Conservation (phyloP, 2,888 invertebrate species). For the Hypomecis punctinalis region DNA sequence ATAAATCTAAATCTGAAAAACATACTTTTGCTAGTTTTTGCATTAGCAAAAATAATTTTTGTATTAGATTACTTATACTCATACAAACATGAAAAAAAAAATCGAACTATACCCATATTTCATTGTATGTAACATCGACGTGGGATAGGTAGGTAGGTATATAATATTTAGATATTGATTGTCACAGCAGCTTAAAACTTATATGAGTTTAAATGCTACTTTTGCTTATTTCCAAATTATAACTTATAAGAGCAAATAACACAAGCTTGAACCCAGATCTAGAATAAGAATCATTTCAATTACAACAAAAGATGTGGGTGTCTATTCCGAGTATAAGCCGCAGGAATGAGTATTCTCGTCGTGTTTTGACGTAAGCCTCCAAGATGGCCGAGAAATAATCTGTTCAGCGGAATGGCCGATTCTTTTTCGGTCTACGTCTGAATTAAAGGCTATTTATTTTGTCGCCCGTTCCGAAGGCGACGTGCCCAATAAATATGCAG, state of each 20-base stretch:
- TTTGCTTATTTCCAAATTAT: no score
- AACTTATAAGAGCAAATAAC: no score
- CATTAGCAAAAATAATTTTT: neutral
- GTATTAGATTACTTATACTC: neutral
- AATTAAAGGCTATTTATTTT: constrained; percentile 62
- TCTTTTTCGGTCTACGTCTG: constrained; percentile 55
- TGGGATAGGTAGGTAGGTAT: no score
- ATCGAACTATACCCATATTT: no score
- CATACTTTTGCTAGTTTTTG: no score
- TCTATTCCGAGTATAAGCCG: constrained; percentile 8
- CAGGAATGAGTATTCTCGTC: constrained; percentile 15
- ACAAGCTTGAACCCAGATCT: no score
- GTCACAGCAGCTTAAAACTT: no score
- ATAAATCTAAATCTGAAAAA: no score
- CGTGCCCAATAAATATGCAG: constrained; percentile 33
- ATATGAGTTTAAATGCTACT: no score
- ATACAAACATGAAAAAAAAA: neutral
- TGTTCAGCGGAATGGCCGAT: constrained; percentile 49
- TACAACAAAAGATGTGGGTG: constrained; percentile 13
- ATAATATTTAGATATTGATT: no score
- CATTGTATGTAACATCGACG: no score
- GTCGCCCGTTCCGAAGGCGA: constrained; percentile 49
- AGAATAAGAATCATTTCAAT: constrained; percentile 11
- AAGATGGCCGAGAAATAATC: constrained; percentile 49
- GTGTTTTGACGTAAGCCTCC: constrained; percentile 39